Percentiles rank a stretch among this genome's conserved stretches.
Evolutionary conservation across 1,140 invertebrate species (phyloP).

Genomic region (Lithobius niger): DNA sequence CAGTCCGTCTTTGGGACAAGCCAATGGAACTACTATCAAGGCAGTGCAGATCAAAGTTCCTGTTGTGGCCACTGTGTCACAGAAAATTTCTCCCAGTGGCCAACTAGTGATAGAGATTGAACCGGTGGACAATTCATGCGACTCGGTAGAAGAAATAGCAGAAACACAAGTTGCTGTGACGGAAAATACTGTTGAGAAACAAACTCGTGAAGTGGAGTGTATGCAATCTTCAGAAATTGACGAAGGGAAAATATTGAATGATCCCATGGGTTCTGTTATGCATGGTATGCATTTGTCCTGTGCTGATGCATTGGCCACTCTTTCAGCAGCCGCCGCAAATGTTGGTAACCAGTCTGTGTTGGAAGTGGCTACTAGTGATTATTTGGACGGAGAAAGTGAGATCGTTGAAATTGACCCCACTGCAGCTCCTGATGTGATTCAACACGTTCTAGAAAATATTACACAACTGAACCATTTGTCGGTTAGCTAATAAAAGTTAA

Average conservation of each 20-base stretch:
- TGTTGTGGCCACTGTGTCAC: conserved; percentile 38
- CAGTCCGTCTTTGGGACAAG: conserved; percentile 23
- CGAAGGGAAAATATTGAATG: neutral
- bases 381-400: neutral
- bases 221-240: neutral
- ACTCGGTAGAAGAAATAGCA: neutral
- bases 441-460: neutral
- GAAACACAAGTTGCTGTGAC: neutral
- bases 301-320: neutral
- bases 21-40: conserved; percentile 26
- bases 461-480: neutral
- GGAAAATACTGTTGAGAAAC: neutral
- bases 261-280: neutral
- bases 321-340: neutral
- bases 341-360: neutral
- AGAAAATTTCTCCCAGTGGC: conserved; percentile 32
- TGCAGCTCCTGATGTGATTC: neutral
- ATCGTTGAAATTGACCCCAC: neutral
- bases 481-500: no score
- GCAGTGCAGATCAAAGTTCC: conserved; percentile 38
- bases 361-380: neutral
- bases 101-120: conserved; percentile 34
- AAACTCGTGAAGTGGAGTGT: neutral
- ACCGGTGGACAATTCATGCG: conserved; percentile 15
- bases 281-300: neutral